Base-by-base conservation (phyloP, 1,140 invertebrate genomes). In the Radopholus similis region DNA sequence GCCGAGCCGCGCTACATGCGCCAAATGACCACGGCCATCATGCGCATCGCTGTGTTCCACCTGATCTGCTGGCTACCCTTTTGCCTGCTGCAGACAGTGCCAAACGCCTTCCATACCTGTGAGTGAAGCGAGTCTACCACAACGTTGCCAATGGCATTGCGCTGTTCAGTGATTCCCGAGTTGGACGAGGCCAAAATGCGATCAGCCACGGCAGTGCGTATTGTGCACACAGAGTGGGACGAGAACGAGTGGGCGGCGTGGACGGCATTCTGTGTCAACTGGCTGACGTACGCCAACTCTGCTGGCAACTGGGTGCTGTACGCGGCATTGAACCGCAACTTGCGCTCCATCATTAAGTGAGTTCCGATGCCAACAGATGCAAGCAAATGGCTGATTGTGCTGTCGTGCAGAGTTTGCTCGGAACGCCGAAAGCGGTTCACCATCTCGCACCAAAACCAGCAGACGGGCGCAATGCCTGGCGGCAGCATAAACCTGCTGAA, bases 281-380 rank as follows among this genome's bases (percentile, higher is more conserved):
- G 72, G 74, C 60, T 80, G 9, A 82, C 81, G 18, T 80, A 81
- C 53, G 68, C 64, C 5, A 78, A 81, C 62, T 81, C 78, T 4
- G 75, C 78, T 18, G 70, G 79, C 2, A 71, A 80, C 66, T 80
- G 80, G 80, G 67, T 80, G 37, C 81, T 83, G 44, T 80, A 80
- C 66, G 81, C 81, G 26, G 78, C 73, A 2, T 76, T 80, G 71
- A 80, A 80, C 44, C 47, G 73, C 51, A 77, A 80, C 47, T 68
- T 80, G 32, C 37, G 78, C 34, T 80, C 80, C 32, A 75, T 80
- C n/a, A 80, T 80, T n/a, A 66, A 80, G 78, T 83, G 63, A 54
- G 34, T 57, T 57, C 30, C 26, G 26, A 49, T 15, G 40, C 44
- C 9, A 51, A 51, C 15, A 5, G 9, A 51, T 42, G 21, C 21